Base-by-base conservation (phyloP, 2,113 vertebrate species). In the Syrmaticus mikado region DNA sequence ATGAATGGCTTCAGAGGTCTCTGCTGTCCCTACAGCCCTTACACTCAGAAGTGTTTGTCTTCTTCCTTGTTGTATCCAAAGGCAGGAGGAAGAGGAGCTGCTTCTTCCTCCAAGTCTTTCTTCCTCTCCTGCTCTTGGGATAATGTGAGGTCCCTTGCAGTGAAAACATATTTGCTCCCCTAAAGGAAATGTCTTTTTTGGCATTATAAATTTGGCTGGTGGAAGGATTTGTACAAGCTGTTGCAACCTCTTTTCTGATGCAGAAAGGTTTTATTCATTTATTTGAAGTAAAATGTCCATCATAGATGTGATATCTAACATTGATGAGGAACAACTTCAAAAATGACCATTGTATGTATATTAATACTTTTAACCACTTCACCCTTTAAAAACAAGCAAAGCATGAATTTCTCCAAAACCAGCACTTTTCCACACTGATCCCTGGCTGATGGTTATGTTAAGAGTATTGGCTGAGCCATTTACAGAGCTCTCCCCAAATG, bases 41-140 rank as follows among this genome's bases (percentile, higher is more conserved):
- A 0, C 3, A 0, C 2, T 82, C 18, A 36, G 40, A 41, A 15
- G 1, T 27, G 10, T 2, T 45, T 71, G 5, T 58, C 53, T 8
- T 60, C 36, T 74, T 38, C 22, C 28, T 27, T 86, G 4, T 76
- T 85, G 82, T n/a, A 13, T 48, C 21, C 32, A 5, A 5, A 30
- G 22, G 4, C 58, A 38, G 67, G 32, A 85, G 36, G 40, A 46
- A 61, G 10, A 6, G 4, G 19, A 73, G 8, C 7, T 83, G 48
- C 30, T 8, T 46, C 75, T 90, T 88, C 11, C 38, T 75, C 22
- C 14, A 24, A 28, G 34, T 67, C 41, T 80, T 94, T 27, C 38
- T 89, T 72, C 21, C 13, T 71, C 13, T 70, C 5, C 18, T 70
- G 45, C 36, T 81, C 52, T 30, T 61, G 52, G 27, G 21, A 38